phyloP scores from a whole-genome alignment of 2,113 vertebrate genomes.

The Ailurus styani region DNA sequence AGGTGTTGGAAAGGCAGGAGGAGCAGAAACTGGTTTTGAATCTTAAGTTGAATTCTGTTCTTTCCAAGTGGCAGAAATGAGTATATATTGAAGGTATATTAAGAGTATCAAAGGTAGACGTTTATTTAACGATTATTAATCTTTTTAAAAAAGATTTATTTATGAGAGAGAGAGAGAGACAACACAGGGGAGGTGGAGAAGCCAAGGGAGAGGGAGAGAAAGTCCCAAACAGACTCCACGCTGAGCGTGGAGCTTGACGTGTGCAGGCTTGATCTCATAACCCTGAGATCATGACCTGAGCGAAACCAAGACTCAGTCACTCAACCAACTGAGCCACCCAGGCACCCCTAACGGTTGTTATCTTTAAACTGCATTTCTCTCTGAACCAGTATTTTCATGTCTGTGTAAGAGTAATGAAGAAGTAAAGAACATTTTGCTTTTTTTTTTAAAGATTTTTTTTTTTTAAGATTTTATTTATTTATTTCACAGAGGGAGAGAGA shows the following conservation, averaged over 20 bases:
- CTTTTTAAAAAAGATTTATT: not conserved
- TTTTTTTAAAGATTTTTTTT: too few relatives aligned
- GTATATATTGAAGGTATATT: not conserved
- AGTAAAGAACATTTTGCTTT: not conserved
- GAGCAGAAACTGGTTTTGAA: not conserved
- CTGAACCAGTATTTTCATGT: not conserved
- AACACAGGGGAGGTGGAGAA: too few relatives aligned
- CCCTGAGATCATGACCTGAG: too few relatives aligned
- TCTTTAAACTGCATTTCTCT: not conserved
- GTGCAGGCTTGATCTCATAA: too few relatives aligned
- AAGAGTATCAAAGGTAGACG: not conserved
- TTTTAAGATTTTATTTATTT: too few relatives aligned
- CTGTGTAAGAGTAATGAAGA: not conserved
- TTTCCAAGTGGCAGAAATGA: not conserved
- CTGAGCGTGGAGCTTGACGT: too few relatives aligned
- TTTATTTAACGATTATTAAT: not conserved
- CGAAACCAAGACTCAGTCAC: too few relatives aligned
- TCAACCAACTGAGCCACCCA: not conserved
- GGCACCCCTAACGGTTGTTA: not conserved
- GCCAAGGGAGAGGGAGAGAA: too few relatives aligned
- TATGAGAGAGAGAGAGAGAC: too few relatives aligned
- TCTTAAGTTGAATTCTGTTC: not conserved
- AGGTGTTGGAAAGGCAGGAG: not conserved
- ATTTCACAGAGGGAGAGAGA: too few relatives aligned
- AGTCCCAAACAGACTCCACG: too few relatives aligned